Evolutionary conservation across 2,888 invertebrate genomes (phyloP).

Genomic region (Slavum lentiscoides): DNA sequence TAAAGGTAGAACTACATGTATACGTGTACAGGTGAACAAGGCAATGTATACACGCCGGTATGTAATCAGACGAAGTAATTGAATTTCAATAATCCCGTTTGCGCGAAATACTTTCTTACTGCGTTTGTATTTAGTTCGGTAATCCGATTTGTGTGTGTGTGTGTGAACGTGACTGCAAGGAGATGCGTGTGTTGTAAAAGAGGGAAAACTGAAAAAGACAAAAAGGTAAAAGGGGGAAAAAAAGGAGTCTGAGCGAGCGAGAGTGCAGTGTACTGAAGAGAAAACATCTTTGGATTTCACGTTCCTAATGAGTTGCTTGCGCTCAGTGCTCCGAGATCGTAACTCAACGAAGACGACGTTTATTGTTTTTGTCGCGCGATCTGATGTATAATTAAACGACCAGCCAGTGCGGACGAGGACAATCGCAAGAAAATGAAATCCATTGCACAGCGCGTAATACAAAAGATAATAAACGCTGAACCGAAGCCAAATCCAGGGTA

Average conservation of each 20-base stretch:
- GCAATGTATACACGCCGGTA: no score
- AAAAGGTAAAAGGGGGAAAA: background rate
- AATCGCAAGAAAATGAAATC: slow-evolving; percentile 44
- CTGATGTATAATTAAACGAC: slow-evolving; percentile 50
- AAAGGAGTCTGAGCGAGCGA: no score
- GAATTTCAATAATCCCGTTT: slow-evolving; percentile 18
- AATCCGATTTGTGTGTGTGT: slow-evolving; percentile 9
- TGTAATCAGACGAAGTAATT: background rate
- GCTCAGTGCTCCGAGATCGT: background rate
- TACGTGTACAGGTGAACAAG: background rate
- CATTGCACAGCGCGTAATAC: slow-evolving; percentile 29
- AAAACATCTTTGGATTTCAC: slow-evolving; percentile 27
- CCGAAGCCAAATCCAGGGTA: slow-evolving; percentile 43
- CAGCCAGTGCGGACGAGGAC: slow-evolving; percentile 5
- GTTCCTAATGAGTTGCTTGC: slow-evolving; percentile 34
- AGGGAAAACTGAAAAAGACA: background rate
- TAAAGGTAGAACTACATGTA: no score
- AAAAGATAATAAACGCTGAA: slow-evolving; percentile 45
- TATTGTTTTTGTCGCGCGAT: slow-evolving; percentile 48
- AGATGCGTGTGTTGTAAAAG: no score
- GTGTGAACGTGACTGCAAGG: background rate
- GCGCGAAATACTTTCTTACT: background rate
- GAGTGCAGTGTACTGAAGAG: background rate
- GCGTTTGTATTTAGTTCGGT: background rate
- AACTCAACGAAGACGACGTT: slow-evolving; percentile 35